Evolutionary conservation across 2,113 vertebrate genomes (phyloP).

Genomic region (Pyxicephalus adspersus): DNA sequence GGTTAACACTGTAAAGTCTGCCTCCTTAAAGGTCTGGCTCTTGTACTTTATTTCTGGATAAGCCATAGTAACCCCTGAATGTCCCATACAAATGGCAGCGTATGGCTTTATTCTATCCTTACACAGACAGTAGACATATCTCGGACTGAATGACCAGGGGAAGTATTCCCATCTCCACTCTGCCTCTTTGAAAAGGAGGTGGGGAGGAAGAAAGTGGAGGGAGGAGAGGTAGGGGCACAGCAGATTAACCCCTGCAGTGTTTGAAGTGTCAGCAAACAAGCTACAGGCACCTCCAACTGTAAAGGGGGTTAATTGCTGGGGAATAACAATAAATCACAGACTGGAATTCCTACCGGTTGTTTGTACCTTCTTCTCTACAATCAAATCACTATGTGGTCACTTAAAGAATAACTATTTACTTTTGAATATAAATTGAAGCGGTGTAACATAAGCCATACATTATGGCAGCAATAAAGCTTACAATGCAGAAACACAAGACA

Average conservation of each 20-base stretch:
- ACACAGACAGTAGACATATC: neutral
- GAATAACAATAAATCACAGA: slow-evolving; percentile 43
- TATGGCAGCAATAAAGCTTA: neutral
- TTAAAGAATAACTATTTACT: neutral
- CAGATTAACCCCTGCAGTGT: slow-evolving; percentile 47
- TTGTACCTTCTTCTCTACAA: slow-evolving; percentile 30
- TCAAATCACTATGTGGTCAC: slow-evolving; percentile 16
- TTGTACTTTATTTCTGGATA: neutral
- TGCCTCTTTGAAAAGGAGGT: slow-evolving; percentile 8
- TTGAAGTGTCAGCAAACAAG: slow-evolving; percentile 47
- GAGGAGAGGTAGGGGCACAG: slow-evolving; percentile 33
- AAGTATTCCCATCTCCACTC: slow-evolving; percentile 23
- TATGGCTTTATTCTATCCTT: neutral
- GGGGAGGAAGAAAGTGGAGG: slow-evolving; percentile 1
- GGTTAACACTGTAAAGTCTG: neutral
- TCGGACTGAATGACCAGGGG: slow-evolving; percentile 23
- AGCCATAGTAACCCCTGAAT: neutral
- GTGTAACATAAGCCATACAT: neutral
- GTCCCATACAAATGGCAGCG: neutral
- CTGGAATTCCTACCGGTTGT: slow-evolving; percentile 23
- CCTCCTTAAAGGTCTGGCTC: neutral
- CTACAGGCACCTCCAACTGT: slow-evolving; percentile 43
- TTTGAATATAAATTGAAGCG: neutral
- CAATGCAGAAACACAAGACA: neutral
- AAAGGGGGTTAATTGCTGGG: slow-evolving; percentile 50